A percentile compares a stretch with the other conserved stretches of the same genome.
Evolutionary conservation across 2,797 vertebrate species (phyloP).

Genomic region (Calcarius lapponicus): DNA sequence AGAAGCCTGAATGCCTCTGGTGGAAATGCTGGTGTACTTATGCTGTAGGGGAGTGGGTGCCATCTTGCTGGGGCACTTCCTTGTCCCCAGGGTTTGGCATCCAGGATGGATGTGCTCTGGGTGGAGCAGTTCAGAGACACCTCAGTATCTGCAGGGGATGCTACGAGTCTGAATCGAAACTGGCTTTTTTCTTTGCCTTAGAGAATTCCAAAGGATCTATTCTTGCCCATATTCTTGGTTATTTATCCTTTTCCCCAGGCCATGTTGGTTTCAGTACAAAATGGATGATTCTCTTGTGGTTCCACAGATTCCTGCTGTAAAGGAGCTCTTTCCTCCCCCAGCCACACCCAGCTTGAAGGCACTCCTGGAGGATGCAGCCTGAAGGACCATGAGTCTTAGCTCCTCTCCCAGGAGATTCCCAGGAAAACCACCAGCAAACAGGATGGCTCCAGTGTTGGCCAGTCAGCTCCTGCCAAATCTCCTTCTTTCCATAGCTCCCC

Average conservation of each 20-base stretch:
- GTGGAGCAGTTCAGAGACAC: neutral
- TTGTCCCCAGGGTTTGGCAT: neutral
- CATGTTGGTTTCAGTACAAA: neutral
- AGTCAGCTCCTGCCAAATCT: neutral
- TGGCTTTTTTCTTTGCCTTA: neutral
- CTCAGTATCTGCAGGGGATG: neutral
- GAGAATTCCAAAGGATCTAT: neutral
- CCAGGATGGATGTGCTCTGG: neutral
- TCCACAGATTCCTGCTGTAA: neutral
- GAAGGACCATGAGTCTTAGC: fast-evolving
- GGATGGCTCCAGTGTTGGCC: neutral
- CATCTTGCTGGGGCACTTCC: neutral
- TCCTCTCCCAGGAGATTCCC: neutral
- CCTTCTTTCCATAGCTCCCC: neutral
- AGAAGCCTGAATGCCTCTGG: neutral
- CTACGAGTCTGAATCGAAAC: neutral
- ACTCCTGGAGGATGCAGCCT: fast-evolving
- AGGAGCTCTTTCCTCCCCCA: neutral
- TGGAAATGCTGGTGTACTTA: fast-evolving
- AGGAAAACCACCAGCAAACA: fast-evolving
- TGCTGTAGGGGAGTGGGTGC: fast-evolving
- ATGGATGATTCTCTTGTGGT: neutral
- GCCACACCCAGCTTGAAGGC: fast-evolving
- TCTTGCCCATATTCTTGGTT: neutral
- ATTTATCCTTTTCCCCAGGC: neutral